Percentiles rank a stretch among this genome's conserved stretches.
Evolutionary conservation across 2,113 vertebrate genomes (phyloP).

Genomic region (Stictonetta naevosa): DNA sequence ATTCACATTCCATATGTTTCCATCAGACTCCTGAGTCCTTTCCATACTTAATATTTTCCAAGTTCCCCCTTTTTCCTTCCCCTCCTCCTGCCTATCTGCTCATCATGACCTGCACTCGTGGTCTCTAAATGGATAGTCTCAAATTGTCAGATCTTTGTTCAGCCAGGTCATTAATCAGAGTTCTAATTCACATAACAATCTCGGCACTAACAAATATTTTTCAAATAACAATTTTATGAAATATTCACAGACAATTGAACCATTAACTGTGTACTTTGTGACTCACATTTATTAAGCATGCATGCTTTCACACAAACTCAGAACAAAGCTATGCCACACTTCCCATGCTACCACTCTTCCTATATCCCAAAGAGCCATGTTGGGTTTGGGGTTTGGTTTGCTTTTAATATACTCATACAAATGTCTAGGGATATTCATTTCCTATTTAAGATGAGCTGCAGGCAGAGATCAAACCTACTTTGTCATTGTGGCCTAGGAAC

Average conservation of each 20-base stretch:
- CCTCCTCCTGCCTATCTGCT: neutral
- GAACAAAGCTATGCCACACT: neutral
- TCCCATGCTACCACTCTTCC: neutral
- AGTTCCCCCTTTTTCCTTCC: neutral
- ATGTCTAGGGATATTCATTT: neutral
- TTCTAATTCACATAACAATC: neutral
- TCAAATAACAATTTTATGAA: neutral
- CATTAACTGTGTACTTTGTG: neutral
- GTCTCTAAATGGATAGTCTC: neutral
- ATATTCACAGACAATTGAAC: neutral
- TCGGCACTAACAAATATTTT: neutral
- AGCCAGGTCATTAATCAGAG: neutral
- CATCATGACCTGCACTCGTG: neutral
- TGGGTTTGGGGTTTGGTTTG: neutral
- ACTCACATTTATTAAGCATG: neutral
- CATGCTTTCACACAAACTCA: neutral
- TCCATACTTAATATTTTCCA: neutral
- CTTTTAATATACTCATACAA: neutral
- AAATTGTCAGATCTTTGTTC: neutral
- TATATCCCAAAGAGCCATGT: neutral
- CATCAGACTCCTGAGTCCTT: neutral
- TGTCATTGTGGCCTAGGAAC: neutral
- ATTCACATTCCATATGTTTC: neutral
- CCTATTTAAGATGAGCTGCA: neutral
- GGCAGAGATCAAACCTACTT: neutral